Percentiles rank a stretch among this genome's conserved stretches.
phyloP scores from a whole-genome alignment of 2,113 vertebrate genomes.

The Toxostoma redivivum region DNA sequence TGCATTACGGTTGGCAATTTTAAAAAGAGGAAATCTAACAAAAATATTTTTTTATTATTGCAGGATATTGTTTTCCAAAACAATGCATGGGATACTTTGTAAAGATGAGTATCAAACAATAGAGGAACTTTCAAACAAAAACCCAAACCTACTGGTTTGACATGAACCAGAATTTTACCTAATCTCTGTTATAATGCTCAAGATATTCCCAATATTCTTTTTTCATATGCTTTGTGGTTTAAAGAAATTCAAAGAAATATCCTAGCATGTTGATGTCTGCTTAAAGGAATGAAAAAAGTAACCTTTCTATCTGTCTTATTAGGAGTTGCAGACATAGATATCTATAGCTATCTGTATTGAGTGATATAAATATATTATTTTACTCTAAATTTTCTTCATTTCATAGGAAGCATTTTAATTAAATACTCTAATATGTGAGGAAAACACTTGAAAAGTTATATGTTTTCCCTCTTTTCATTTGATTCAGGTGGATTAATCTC shows the following conservation, averaged over 20 bases:
- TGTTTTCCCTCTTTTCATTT: background rate
- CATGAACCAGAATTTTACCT: background rate
- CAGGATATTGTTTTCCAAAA: conserved; percentile 29
- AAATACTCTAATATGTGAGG: background rate
- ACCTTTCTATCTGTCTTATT: background rate
- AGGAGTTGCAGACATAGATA: background rate
- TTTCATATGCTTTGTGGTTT: background rate
- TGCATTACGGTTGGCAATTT: background rate
- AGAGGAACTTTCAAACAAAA: background rate
- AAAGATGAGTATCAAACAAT: background rate
- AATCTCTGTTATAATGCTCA: background rate
- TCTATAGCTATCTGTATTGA: background rate
- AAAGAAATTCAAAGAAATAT: background rate
- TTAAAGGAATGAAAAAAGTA: background rate
- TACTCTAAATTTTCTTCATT: background rate
- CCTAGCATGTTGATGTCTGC: background rate
- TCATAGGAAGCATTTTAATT: background rate
- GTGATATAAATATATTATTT: background rate
- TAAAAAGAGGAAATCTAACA: background rate
- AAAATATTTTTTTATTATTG: conserved; percentile 13
- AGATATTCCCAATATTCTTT: background rate
- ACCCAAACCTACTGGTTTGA: background rate
- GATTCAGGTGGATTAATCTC: background rate
- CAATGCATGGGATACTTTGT: background rate
- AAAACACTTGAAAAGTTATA: background rate